Evolutionary conservation across 2,888 invertebrate species (phyloP).

Genomic region (Taenaris catops): DNA sequence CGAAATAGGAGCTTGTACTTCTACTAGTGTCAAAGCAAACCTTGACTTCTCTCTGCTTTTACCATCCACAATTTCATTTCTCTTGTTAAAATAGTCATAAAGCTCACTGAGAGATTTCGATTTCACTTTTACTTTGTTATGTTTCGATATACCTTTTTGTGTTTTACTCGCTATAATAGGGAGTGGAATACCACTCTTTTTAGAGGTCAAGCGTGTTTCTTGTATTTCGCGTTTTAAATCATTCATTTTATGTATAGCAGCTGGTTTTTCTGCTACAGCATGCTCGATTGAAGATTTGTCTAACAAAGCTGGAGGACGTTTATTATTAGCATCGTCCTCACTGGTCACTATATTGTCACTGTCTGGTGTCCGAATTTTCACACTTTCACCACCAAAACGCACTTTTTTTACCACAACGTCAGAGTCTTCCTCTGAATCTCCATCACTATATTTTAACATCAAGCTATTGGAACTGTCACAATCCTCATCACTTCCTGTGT

Average conservation of each 20-base stretch:
- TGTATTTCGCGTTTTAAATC: slow-evolving; percentile 52
- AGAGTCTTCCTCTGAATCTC: slow-evolving; percentile 81
- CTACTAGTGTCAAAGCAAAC: slow-evolving; percentile 54
- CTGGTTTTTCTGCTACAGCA: slow-evolving; percentile 35
- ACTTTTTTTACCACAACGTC: slow-evolving; percentile 83
- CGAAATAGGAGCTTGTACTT: slow-evolving; percentile 20
- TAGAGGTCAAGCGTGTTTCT: slow-evolving; percentile 36
- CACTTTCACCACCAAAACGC: slow-evolving; percentile 92
- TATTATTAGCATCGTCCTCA: slow-evolving; percentile 66
- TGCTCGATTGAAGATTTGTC: slow-evolving; percentile 24
- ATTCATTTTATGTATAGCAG: slow-evolving; percentile 47
- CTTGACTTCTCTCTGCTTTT: slow-evolving; percentile 45
- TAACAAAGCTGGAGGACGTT: slow-evolving; percentile 16
- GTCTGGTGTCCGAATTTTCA: slow-evolving; percentile 92
- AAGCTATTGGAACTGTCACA: slow-evolving; percentile 67
- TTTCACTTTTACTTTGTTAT: slow-evolving; percentile 57
- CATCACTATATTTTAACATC: slow-evolving; percentile 81
- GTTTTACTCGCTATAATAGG: slow-evolving; percentile 55
- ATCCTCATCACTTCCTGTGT: slow-evolving; percentile 64
- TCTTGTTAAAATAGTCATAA: slow-evolving; percentile 69
- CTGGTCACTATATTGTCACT: slow-evolving; percentile 85
- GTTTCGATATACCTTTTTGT: slow-evolving; percentile 36
- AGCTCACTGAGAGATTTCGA: slow-evolving; percentile 71
- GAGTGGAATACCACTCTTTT: slow-evolving; percentile 64
- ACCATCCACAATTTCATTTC: slow-evolving; percentile 41